Percentiles rank a stretch among this genome's conserved stretches.
These are phyloP conservation scores for Oplegnathus fasciatus DNA, from an alignment of 2,113 vertebrate genomes.

Conservation along the genomic window DNA sequence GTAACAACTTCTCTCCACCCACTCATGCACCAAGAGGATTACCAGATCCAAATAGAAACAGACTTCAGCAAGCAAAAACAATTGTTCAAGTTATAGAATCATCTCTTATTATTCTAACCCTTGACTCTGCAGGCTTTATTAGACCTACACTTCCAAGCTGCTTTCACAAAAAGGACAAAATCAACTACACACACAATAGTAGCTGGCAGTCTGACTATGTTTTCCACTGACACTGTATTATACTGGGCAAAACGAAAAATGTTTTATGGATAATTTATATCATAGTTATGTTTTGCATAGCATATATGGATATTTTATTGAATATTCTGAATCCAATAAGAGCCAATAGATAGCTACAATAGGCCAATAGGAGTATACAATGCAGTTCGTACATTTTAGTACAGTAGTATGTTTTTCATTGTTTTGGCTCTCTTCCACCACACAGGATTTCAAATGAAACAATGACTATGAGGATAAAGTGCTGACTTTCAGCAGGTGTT, in stretches of 20 bases:
- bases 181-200: background rate
- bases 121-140: constrained; percentile 12
- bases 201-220: background rate
- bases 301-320: background rate
- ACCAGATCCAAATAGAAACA: constrained; percentile 26
- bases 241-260: background rate
- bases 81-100: constrained; percentile 29
- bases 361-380: background rate
- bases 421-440: constrained; percentile 9
- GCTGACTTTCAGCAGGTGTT: constrained; percentile 41
- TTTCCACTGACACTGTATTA: background rate
- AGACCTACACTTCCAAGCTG: background rate
- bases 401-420: background rate
- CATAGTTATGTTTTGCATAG: background rate
- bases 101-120: constrained; percentile 26
- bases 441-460: constrained; percentile 13
- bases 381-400: background rate
- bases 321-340: constrained; percentile 9
- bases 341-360: background rate
- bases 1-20: constrained; percentile 30
- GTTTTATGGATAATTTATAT: background rate
- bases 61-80: constrained; percentile 22
- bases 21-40: constrained; percentile 43
- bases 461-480: constrained; percentile 19
- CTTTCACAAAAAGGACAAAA: background rate